Evolutionary conservation across 35 echinoderm and acorn worm genomes (phyloP), one percentile per base, ranked within the genome.

Genomic region (Apostichopus parvimensis): DNA sequence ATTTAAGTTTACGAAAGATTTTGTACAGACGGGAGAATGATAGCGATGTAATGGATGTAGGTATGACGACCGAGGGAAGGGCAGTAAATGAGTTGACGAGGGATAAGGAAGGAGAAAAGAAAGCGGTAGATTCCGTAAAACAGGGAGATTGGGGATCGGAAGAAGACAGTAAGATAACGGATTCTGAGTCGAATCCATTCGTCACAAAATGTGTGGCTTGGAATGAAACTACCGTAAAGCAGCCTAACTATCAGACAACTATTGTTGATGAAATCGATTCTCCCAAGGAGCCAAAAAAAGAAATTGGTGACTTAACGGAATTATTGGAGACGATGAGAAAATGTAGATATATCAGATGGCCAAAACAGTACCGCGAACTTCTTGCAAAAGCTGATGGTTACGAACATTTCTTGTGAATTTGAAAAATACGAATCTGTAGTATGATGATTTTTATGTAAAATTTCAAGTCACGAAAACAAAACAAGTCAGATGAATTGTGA

Each of bases 141-240:
- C 6, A 24, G 73, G 11, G 5, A 20, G 13, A 76, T 6, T 76
- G 6, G 17, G 13, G 6, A 9, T 9, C 17, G 17, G 24, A 76
- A 6, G 24, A 76, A 76, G 73, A 24, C 8, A 24, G 24, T 76
- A 6, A 9, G 17, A 9, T 76, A 76, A 76, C 17, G 17, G 24
- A 12, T 12, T 34, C 28, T 34, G 28, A 34, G 28, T 20, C 73
- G 8, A 60, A 79, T 56, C 45, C 89, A 5, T 91, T 91, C 54
- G 89, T 91, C 45, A 91, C 89, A 6, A 91, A 91, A 79, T 91
- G 89, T 54, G 89, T 91, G 13, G 89, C 20, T 13, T 91, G 89
- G 89, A 91, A 91, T 22, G 73, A 91, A 76, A 91, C 89, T 34
- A 78, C 89, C 13, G 89, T 78, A 14, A 34, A 34, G 28, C 28